Base-by-base conservation (phyloP, 30 jellyfish, hydroid and myxozoan species). In the Hydractinia symbiolongicarpus region DNA sequence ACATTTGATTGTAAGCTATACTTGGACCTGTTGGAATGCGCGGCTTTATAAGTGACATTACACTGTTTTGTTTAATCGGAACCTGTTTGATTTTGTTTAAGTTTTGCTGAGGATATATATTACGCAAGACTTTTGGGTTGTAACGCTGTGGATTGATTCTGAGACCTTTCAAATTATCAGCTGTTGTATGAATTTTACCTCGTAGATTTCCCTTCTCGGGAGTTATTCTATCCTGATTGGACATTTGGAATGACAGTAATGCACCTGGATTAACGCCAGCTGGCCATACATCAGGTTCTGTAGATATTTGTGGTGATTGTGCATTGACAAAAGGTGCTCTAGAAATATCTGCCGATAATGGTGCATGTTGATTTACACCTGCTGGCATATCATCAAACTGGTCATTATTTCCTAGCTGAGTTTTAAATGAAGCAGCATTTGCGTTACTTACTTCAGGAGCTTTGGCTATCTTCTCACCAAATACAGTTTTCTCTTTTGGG, bases 251-350 rank as follows among this genome's bases (percentile, higher is more conserved):
- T 4, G 85, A 77, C 72, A 77, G 61, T 30, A 10, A 64, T 21
- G 85, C 85, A 16, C 85, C 85, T 9, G 85, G 85, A 55, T 77
- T 77, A 5, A 77, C 85, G 57, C 85, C 85, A 4, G 85, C 85
- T 10, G 85, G 85, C 58, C 61, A 77, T 11, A 55, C 74, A 2
- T 64, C 74, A 64, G 19, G 52, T 6, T n/a, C 40, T 64, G 74
- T 64, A 4, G 74, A 7, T 9, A n/a, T 64, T 64, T 6, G 74
- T 13, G 74, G 74, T 64, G 8, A 64, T 7, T 13, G 74, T 64
- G 8, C 52, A 64, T 13, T 7, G 74, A 13, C 17, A n/a, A 13
- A 30, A 30, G 2, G 44, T 30, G 44, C 44, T 30, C 44, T 30
- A 30, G 44, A 30, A 30, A 30, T 30, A 30, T 30, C 74, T 64